Base-by-base conservation (phyloP, 1,140 invertebrate genomes). In the Aethina tumida region DNA sequence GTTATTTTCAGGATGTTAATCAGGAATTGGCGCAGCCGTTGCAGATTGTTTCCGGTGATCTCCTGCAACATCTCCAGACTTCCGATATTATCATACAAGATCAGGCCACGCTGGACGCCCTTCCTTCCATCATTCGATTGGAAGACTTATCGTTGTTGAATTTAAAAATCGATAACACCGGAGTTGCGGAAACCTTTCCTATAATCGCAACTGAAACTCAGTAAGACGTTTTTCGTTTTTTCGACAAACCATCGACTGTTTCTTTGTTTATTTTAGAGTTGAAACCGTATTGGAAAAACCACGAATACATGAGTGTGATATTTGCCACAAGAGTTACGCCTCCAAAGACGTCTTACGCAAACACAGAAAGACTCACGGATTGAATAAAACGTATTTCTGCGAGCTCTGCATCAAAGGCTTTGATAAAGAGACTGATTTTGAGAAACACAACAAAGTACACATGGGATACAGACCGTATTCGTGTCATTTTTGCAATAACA, bases 381-480 rank as follows among this genome's bases (percentile, higher is more conserved):
- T 47, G 12, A 49, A 50, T 6, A 50, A 48, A 25, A 47, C 47
- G 22, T 53, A 49, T 37, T 27, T 40, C n/a, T 74, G 71, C 45
- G 62, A 65, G 9, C 67, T 67, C 4, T 74, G 72, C 42, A 64
- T 64, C 17, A 71, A 70, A 41, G 42, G 64, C 24, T 73, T 71
- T 33, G 67, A 68, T 30, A 60, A 64, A 1, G 42, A 61, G 20
- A 65, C 68, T 15, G 63, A 68, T n/a, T 44, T 90, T 14, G 77
- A 76, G 39, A 67, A 81, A 2, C 86, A 90, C 49, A 73, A 79
- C 49, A 66, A 82, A 21, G 79, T 75, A 13, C 84, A 89, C 53
- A 84, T 74, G 0, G 75, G 77, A 17, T 71, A 76, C 43, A 52
- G 77, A 17, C 77, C 78, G 0, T 79, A 73, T 50, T 54, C 60